Conservation (phyloP, 2,797 vertebrate species). For the Sebastes hubbsi region DNA sequence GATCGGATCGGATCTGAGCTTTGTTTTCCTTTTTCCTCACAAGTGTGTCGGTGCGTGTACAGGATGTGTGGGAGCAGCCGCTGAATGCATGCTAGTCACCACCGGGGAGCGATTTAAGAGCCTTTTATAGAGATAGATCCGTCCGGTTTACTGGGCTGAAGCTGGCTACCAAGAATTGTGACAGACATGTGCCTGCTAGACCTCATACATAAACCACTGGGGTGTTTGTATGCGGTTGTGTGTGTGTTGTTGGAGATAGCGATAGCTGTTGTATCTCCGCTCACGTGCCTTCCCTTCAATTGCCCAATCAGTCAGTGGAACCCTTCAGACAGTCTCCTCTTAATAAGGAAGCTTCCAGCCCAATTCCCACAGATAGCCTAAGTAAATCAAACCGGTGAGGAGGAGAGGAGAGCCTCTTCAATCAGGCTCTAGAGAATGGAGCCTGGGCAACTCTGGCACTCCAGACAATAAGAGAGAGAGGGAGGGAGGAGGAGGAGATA, state of each 20-base stretch:
- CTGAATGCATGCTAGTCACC: slow-evolving; percentile 58
- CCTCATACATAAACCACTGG: slow-evolving; percentile 77
- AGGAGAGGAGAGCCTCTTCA: slow-evolving; percentile 78
- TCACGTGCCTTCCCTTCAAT: slow-evolving; percentile 74
- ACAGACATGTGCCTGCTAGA: slow-evolving; percentile 74
- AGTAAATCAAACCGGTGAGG: slow-evolving; percentile 80
- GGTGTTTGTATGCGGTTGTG: slow-evolving; percentile 59
- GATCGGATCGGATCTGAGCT: slow-evolving; percentile 51
- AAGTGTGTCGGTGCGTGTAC: slow-evolving; percentile 60
- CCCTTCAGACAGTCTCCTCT: slow-evolving; percentile 79
- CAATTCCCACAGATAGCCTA: slow-evolving; percentile 79
- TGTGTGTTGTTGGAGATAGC: slow-evolving; percentile 51
- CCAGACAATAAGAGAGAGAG: slow-evolving; percentile 66
- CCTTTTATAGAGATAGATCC: slow-evolving; percentile 78
- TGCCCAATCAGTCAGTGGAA: slow-evolving; percentile 80
- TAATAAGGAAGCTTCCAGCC: slow-evolving; percentile 81
- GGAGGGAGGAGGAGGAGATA: slow-evolving; percentile 34
- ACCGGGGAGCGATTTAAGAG: slow-evolving; percentile 75
- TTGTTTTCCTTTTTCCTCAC: slow-evolving; percentile 45
- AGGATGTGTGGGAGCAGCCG: slow-evolving; percentile 50
- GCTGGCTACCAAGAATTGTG: slow-evolving; percentile 71
- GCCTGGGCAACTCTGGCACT: slow-evolving; percentile 69
- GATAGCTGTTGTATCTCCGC: slow-evolving; percentile 65
- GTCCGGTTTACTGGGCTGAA: slow-evolving; percentile 74
- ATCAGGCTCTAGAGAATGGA: slow-evolving; percentile 77